phyloP scores from a whole-genome alignment of 2,113 vertebrate species.

The Eretmochelys imbricata region DNA sequence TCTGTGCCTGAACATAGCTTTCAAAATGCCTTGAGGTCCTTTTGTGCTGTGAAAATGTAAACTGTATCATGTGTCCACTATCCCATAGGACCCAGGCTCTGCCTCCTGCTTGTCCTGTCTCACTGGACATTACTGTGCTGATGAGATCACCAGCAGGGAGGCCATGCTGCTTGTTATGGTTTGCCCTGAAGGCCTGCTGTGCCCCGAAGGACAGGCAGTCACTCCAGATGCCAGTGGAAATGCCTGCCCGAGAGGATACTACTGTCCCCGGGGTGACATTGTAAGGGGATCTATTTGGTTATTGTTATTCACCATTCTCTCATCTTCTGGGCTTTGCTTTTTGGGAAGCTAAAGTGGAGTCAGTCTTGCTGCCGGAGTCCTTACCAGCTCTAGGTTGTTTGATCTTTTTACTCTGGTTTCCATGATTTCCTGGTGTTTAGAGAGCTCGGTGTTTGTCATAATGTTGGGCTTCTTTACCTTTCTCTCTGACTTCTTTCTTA shows the following conservation, averaged over 20 bases:
- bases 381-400: not conserved
- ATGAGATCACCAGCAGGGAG: constrained; percentile 85
- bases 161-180: constrained; percentile 85
- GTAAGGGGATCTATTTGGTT: constrained; percentile 75
- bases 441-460: not conserved
- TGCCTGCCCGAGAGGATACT: constrained; percentile 88
- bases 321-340: not conserved
- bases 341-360: not conserved
- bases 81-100: constrained; percentile 80
- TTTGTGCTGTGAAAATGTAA: not conserved
- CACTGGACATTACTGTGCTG: constrained; percentile 87
- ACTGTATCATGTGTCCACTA: rapidly evolving
- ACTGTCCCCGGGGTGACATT: constrained; percentile 82
- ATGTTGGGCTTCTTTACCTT: not conserved
- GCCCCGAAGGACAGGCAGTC: constrained; percentile 83
- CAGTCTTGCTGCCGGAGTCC: not conserved
- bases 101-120: constrained; percentile 82
- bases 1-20: not conserved
- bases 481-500: not conserved
- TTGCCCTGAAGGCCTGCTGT: constrained; percentile 87
- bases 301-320: rapidly evolving
- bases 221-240: constrained; percentile 80
- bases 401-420: not conserved
- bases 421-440: rapidly evolving
- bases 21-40: rapidly evolving